Evolutionary conservation across 2,113 vertebrate species (phyloP), one percentile per base, ranked within the genome.

Genomic region (Mystacornis crossleyi): DNA sequence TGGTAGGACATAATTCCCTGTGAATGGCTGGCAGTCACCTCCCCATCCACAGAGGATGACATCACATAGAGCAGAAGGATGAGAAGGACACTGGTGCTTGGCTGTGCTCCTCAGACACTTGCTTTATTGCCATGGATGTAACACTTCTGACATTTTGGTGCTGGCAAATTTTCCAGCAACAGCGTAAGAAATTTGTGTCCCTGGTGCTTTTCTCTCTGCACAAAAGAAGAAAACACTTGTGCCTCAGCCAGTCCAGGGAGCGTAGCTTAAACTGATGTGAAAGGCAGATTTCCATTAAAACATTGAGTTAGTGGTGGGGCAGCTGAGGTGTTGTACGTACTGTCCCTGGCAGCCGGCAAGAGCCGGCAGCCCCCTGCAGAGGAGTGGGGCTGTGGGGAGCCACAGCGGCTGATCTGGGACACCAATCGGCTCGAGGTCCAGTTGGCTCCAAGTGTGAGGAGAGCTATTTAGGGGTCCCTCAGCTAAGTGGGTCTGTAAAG

Each of bases 401-500:
- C 1, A 1, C 13, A 4, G 29, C 18, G 12, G 60, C 72, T 70
- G 34, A 3, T 12, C 70, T 19, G 1, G 47, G 31, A 29, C 25
- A 40, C 20, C 15, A 16, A 1, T 7, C 2, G 4, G 42, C 77
- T 50, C 8, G 14, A 28, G 23, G 15, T 36, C 33, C 19, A 23
- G 1, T 3, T 23, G 48, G 66, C 45, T 69, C n/a, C 50, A 61
- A 53, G 43, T 55, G 61, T 28, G 19, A 36, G n/a, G 19, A 28
- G 7, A 57, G 10, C 28, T 48, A 8, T 29, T 75, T 43, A 72
- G 18, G 36, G 19, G 18, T 15, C 25, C 14, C n/a, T 65, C n/a
- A 40, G 40, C 1, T 23, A 1, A 10, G 2, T 1, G 3, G 2
- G 2, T 14, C 18, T 80, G 57, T 0, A 36, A 24, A 53, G 24